Evolutionary conservation across 2,113 vertebrate species (phyloP).

Genomic region (Ptychochromis oligacanthus): DNA sequence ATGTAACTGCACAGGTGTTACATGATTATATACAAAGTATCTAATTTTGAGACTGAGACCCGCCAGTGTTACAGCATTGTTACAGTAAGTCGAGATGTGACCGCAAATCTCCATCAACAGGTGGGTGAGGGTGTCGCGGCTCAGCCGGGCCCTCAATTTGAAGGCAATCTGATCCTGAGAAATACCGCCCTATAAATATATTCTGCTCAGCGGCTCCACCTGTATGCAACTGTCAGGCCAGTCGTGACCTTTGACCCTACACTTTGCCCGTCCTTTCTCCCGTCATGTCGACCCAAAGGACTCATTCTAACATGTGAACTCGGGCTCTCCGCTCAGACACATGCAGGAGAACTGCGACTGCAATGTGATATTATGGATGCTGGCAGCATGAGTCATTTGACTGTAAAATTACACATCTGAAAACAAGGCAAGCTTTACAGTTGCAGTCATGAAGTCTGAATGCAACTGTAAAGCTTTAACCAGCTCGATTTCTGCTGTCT

Average conservation of each 20-base stretch:
- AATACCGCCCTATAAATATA: conserved; percentile 86
- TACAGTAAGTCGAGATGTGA: conserved; percentile 39
- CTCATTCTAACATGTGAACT: conserved; percentile 52
- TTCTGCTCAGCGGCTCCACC: conserved; percentile 49
- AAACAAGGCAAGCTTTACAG: not conserved
- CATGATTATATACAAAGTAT: not conserved
- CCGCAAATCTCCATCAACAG: conserved; percentile 76
- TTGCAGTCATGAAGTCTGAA: not conserved
- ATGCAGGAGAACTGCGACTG: not conserved
- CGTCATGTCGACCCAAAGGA: not conserved
- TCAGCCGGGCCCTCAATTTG: conserved; percentile 43
- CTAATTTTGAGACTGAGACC: not conserved
- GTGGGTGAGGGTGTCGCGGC: conserved; percentile 67
- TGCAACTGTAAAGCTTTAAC: too few relatives aligned
- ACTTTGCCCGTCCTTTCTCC: conserved; percentile 4
- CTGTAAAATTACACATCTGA: conserved; percentile 45
- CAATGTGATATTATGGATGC: not conserved
- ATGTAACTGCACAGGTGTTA: too few relatives aligned
- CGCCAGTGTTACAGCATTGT: not conserved
- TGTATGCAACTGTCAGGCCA: conserved; percentile 58
- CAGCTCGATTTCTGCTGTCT: not conserved
- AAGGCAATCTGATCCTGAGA: conserved; percentile 79
- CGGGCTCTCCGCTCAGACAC: not conserved
- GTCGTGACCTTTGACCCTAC: conserved; percentile 66
- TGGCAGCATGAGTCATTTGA: conserved; percentile 38